A percentile compares a stretch with the other conserved stretches of the same genome.
Conservation (phyloP, 2,797 vertebrate genomes). For the Ambastaia sidthimunki region DNA sequence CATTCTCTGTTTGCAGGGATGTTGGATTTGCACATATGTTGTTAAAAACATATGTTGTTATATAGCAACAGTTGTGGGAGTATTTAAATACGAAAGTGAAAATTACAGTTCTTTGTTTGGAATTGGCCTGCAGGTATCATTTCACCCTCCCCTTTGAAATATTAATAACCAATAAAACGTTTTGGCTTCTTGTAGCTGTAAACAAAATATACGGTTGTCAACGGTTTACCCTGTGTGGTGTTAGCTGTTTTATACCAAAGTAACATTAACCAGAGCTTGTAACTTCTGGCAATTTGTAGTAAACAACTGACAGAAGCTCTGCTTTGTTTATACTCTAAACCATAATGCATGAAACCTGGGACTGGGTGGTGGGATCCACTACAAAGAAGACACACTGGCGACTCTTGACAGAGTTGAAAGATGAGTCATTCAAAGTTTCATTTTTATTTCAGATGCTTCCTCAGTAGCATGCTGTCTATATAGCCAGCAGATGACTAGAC, state of each 20-base stretch:
- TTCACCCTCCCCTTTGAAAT: too few species aligned
- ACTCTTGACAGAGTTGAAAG: conserved; percentile 2
- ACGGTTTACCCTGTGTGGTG: background rate
- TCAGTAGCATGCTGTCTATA: conserved; percentile 14
- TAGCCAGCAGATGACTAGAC: conserved; percentile 7
- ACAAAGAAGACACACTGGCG: background rate
- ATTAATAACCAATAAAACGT: too few species aligned
- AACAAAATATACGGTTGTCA: background rate
- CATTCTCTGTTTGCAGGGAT: background rate
- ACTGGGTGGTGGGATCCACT: background rate
- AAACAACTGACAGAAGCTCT: background rate
- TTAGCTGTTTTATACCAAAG: background rate
- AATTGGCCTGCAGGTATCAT: too few species aligned
- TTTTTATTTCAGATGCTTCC: background rate
- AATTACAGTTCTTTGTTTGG: background rate
- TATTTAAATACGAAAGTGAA: background rate
- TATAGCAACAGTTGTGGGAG: background rate
- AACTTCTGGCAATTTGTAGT: background rate
- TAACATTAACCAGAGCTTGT: background rate
- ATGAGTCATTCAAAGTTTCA: conserved; percentile 21
- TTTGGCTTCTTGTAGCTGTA: background rate
- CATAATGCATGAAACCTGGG: background rate
- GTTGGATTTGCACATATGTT: background rate
- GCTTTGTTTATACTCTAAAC: background rate
- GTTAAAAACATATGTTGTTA: too few species aligned